Conservation (phyloP, 2,797 vertebrate genomes). For the Lophotriccus pileatus region DNA sequence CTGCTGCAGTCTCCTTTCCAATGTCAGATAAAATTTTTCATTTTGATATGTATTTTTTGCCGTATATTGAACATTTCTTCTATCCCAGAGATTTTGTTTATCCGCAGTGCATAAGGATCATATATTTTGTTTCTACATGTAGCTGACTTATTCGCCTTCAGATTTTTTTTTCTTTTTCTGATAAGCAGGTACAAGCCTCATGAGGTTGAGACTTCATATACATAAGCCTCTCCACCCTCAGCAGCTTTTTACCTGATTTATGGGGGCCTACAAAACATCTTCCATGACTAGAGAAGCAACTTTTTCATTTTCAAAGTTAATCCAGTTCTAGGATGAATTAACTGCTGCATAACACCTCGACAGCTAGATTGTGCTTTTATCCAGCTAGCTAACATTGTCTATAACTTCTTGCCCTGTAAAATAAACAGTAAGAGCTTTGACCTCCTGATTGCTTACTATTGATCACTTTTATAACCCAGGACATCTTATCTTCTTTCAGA, state of each 20-base stretch:
- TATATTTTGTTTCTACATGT: conserved; percentile 56
- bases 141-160: conserved; percentile 49
- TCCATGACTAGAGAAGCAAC: conserved; percentile 55
- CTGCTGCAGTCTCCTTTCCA: background rate
- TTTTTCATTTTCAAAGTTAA: conserved; percentile 65
- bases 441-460: conserved; percentile 51
- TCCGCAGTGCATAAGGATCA: background rate
- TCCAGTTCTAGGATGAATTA: conserved; percentile 60
- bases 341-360: conserved; percentile 14
- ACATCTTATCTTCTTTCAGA: conserved; percentile 39
- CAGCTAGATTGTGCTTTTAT: conserved; percentile 48
- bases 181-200: conserved; percentile 53
- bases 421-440: conserved; percentile 57
- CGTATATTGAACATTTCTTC: background rate
- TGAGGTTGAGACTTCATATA: conserved; percentile 56
- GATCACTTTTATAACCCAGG: conserved; percentile 60
- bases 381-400: conserved; percentile 19
- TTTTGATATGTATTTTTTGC: background rate
- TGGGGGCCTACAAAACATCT: conserved; percentile 48
- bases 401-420: conserved; percentile 47
- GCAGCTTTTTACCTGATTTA: conserved; percentile 65
- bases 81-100: conserved; percentile 40
- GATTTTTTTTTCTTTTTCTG: conserved; percentile 30
- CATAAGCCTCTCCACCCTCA: conserved; percentile 55
- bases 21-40: conserved; percentile 30